A percentile compares a stretch with the other conserved stretches of the same genome.
phyloP scores from a whole-genome alignment of 2,113 vertebrate species.

The Neolamprologus tretocephalus region DNA sequence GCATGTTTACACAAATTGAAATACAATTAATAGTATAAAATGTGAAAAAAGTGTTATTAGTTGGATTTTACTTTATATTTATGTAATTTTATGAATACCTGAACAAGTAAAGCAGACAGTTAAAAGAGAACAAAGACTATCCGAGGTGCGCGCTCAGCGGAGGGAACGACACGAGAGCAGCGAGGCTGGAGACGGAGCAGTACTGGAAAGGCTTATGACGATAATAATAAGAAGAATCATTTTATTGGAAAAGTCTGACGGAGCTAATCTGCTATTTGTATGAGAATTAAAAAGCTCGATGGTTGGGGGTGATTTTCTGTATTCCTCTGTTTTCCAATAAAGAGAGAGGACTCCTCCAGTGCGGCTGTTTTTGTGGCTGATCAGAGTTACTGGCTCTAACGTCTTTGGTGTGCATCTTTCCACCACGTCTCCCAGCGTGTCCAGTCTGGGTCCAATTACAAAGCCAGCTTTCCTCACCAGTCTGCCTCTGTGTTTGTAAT shows the following conservation, averaged over 20 bases:
- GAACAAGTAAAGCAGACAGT: background rate
- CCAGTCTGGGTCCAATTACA: background rate
- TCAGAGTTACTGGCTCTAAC: background rate
- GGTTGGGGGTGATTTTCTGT: background rate
- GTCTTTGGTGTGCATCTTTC: background rate
- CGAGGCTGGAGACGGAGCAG: background rate
- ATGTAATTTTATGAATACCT: background rate
- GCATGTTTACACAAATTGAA: too few relatives aligned
- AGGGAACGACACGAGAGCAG: background rate
- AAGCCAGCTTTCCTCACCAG: background rate
- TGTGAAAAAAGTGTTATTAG: background rate
- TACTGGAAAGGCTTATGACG: background rate
- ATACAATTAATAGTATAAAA: background rate
- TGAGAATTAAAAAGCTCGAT: background rate
- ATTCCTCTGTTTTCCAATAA: background rate
- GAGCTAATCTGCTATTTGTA: background rate
- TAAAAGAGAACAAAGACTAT: background rate
- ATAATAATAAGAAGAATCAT: background rate
- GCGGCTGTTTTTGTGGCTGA: background rate
- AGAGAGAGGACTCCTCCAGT: background rate
- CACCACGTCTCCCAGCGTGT: background rate
- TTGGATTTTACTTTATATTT: background rate
- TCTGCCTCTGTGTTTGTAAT: background rate
- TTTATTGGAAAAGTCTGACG: background rate
- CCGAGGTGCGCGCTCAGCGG: background rate